Evolutionary conservation across 2,797 vertebrate genomes (phyloP), one percentile per base, ranked within the genome.

Genomic region (Falco peregrinus): DNA sequence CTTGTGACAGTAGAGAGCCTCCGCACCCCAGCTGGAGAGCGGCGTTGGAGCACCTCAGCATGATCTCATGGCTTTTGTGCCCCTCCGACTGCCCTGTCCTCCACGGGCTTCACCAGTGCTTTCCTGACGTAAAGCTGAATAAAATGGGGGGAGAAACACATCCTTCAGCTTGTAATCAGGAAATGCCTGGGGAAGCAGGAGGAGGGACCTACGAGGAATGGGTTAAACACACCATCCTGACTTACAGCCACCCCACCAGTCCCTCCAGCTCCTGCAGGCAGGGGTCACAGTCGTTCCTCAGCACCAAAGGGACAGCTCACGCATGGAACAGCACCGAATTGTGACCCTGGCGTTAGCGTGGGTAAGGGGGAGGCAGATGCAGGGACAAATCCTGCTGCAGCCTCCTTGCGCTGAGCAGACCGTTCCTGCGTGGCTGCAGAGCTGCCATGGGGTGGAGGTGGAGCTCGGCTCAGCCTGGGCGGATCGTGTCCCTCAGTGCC

Each of bases 241-340:
- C 69, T 25, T 11, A 5, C 3, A 2, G 54, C 12, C 18, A 14
- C 11, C 37, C 22, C 50, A 53, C 43, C 77, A 9, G 48, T 3
- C 57, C 53, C 50, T 51, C 61, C 74, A 15, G 59, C 22, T 15
- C 31, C 24, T 18, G 31, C 51, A 15, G 15, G 24, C 29, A 35
- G 28, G 3, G 31, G 26, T 41, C 39, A 4, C 47, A 6, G 33
- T 51, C 6, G 65, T 21, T 78, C 71, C 78, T 60, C n/a, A 18
- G 2, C 8, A 3, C 15, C 35, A 11, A 57, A 45, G 47, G 60
- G 29, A 39, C 20, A 7, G 28, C 51, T 54, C 31, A 11, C 6
- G 4, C 4, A 2, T 18, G 31, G 39, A 35, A 18, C 43, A 2
- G 35, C 1, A 22, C 39, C 3, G 1, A 16, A 0, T 6, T 29